These are phyloP conservation scores for Eptesicus fuscus DNA, from an alignment of 2,113 vertebrate genomes.

Conservation along the genomic window DNA sequence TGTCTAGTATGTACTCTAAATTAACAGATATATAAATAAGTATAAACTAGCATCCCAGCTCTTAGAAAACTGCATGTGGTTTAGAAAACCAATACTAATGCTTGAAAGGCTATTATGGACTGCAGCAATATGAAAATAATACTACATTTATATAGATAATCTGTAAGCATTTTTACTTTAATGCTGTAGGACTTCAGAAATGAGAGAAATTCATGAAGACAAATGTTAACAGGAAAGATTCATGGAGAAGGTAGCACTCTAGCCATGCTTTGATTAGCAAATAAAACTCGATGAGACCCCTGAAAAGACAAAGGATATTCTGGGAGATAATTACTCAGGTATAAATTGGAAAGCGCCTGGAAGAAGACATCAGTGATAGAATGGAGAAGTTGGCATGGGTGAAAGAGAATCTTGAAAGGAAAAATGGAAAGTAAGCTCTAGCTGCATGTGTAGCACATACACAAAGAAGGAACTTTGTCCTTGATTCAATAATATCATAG, in stretches of 20 bases:
- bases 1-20: not conserved
- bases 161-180: not conserved
- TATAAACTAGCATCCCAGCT: not conserved
- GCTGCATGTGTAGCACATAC: not conserved
- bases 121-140: not conserved
- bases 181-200: not conserved
- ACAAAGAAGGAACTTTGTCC: not conserved
- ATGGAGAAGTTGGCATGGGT: not conserved
- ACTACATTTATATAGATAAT: not conserved
- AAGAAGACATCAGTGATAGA: not conserved
- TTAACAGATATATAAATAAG: not conserved
- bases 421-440: not conserved
- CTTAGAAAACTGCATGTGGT: not conserved
- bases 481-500: not conserved
- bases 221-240: not conserved
- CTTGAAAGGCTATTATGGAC: not conserved
- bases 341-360: not conserved
- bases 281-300: not conserved
- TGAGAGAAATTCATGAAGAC: not conserved
- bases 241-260: not conserved
- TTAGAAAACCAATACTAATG: not conserved
- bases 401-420: not conserved
- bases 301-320: not conserved
- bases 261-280: not conserved
- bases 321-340: not conserved